Base-by-base conservation (phyloP, 1,140 invertebrate genomes). In the Lerema accius region DNA sequence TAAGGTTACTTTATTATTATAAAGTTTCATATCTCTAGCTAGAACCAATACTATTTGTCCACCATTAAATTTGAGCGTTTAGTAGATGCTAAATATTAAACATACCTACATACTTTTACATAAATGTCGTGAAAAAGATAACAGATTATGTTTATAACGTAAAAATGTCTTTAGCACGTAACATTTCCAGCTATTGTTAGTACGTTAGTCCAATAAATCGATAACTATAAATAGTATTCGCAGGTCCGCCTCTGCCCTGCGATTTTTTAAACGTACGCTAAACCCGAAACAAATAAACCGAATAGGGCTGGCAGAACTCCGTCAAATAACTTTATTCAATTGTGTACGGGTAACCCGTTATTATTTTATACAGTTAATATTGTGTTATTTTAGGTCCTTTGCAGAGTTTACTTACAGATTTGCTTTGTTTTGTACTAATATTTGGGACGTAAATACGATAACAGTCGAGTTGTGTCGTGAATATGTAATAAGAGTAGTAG, bases 201-300 rank as follows among this genome's bases (percentile, higher is more conserved):
- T 1, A 32, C 28, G 28, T 32, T 32, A 32, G 7, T 4, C 6
- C 28, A 39, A 51, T 50, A 50, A 43, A 43, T 51, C 49, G 32
- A 51, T 51, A 51, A 51, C 49, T 51, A 51, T 51, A 51, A 51
- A 51, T 51, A 51, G n/a, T 11, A 16, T n/a, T n/a, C n/a, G n/a
- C 45, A 4, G 9, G 45, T 46, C 13, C 19, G 45, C 45, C 11
- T 46, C 26, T 46, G 45, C 26, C 13, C n/a, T 28, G 28, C 3
- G 9, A 3, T 32, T 32, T 32, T 7, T 32, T 5, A 32, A 32
- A 3, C 4, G 28, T 32, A 32, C 2, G 28, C 6, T 32, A 32
- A 32, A 32, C 28, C 3, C 1, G 9, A 32, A 32, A 32, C 9
- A 32, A 7, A 32, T 9, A 7, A 32, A 7, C 28, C 6, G 7